Base-by-base conservation (phyloP, 2,797 vertebrate genomes). In the Anguilla anguilla region DNA sequence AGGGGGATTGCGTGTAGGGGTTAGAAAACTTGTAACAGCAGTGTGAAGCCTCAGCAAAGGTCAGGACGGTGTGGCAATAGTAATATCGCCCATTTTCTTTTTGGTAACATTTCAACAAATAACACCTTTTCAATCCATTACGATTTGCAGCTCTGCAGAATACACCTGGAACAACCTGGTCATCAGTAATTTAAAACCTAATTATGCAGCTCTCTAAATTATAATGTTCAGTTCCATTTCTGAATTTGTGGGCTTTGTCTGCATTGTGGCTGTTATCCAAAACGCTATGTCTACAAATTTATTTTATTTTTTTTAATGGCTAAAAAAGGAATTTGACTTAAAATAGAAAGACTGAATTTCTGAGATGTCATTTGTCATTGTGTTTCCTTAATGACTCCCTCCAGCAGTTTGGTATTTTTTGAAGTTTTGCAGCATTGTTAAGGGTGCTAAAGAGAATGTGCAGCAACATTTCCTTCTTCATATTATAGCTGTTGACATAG, bases 351-450 rank as follows among this genome's bases (percentile, higher is more conserved):
- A 77, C 39, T 77, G 72, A 39, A 31, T 77, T 77, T 77, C 31
- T 39, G 72, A 77, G 72, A 3, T 43, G 31, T 3, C 28, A 77
- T 43, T 77, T 77, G 72, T 77, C 72, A 77, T 77, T 39, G 28
- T 69, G n/a, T 77, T 77, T 77, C 72, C 25, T 39, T 77, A 77
- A 35, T 77, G 72, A 39, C 43, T 77, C 72, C 72, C 72, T 39
- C 72, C 17, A 77, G 35, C 69, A 72, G 10, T 72, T 72, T 72
- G n/a, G 19, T 11, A 9, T 28, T 72, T 72, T 72, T 7, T 13
- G 9, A 39, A 31, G 2, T 31, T 17, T 35, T 11, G 28, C 25
- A 64, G 61, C 25, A 6, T 74, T 74, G 28, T 77, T 77, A 31
- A 77, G 72, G 35, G 72, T 39, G 15, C 72, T 77, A 31, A 77